Conservation (phyloP, 2,113 vertebrate species). For the Equus przewalskii region DNA sequence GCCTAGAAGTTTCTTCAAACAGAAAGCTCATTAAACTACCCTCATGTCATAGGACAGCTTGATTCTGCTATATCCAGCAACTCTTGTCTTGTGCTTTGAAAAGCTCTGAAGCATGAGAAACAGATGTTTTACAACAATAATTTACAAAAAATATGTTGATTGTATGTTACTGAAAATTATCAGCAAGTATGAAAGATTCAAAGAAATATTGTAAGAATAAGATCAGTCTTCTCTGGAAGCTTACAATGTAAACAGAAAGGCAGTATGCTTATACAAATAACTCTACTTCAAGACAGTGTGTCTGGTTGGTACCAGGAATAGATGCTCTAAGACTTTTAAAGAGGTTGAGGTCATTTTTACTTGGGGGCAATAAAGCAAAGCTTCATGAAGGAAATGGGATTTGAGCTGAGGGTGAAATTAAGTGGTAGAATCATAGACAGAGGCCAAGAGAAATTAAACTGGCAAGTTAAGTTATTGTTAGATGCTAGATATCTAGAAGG, state of each 20-base stretch:
- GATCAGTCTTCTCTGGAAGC: background rate
- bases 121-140: conserved; percentile 66
- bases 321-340: conserved; percentile 20
- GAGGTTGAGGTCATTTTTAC: background rate
- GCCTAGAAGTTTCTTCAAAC: conserved; percentile 46
- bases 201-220: background rate
- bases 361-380: background rate
- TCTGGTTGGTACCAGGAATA: background rate
- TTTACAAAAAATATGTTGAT: conserved; percentile 37
- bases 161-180: conserved; percentile 34
- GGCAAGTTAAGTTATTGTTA: background rate
- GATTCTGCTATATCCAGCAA: background rate
- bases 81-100: conserved; percentile 55
- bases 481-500: background rate
- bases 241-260: background rate
- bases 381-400: background rate
- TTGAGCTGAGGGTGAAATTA: background rate
- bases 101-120: conserved; percentile 64
- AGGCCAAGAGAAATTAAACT: background rate
- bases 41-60: conserved; percentile 19
- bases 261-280: background rate
- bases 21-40: conserved; percentile 64
- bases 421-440: background rate
- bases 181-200: conserved; percentile 28
- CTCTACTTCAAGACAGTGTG: background rate